Evolutionary conservation across 2,797 vertebrate species (phyloP), one percentile per base, ranked within the genome.

Genomic region (Esox lucius): DNA sequence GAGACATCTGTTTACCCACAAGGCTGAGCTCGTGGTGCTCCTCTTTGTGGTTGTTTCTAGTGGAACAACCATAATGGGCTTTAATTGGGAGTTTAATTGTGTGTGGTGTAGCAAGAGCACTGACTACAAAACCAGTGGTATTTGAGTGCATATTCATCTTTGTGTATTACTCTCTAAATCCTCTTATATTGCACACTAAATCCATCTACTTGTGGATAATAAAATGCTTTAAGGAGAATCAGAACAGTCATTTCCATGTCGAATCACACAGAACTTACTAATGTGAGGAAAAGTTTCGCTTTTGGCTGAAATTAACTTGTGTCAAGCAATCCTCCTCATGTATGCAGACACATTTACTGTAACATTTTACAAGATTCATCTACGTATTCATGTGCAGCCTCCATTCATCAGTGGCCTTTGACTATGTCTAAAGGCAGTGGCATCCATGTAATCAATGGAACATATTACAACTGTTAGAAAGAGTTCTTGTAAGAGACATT

Each of bases 21-120:
- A 90, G 85, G 83, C 81, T 82, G 81, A 67, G 80, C 78, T 84
- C 72, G 51, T 80, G 83, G 86, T 84, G 87, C 88, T 88, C 82
- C 80, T 88, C 85, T 84, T 84, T 87, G 90, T 81, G 90, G 88
- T 89, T 68, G 85, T 86, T 83, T 86, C 88, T 80, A 86, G 89
- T 89, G 88, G 90, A 89, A 90, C 90, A 91, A 83, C 91, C 88
- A 89, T 93, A 93, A 94, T 93, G 90, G 90, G 75, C 87, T 89
- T 92, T 93, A 94, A 93, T 93, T 93, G 91, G 89, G 85, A 91
- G 88, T 91, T 91, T 92, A 93, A 93, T 92, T 93, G 91, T 93
- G 88, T 90, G 90, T 80, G 92, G 91, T 91, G 83, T 75, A 90
- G 91, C 75, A 86, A 89, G 91, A 91, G 89, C 90, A 90, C 88